Percentiles rank a stretch among this genome's conserved stretches.
Evolutionary conservation across 2,888 invertebrate species (phyloP).

Genomic region (Zhuqinia jingwanae): DNA sequence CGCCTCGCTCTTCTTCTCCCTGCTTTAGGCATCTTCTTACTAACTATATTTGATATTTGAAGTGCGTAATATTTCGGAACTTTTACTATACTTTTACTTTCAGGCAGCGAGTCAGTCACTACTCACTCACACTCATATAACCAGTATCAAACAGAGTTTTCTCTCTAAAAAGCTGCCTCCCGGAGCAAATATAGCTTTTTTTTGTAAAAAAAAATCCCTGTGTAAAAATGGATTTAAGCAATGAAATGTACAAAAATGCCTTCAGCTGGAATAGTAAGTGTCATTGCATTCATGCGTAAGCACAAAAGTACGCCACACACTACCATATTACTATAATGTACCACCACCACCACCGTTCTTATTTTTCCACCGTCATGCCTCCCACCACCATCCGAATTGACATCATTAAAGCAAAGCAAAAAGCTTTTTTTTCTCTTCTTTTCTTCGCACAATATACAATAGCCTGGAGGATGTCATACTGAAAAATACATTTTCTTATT

Average conservation of each 20-base stretch:
- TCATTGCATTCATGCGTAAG: conserved; percentile 12
- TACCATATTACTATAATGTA: conserved; percentile 2
- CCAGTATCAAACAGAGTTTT: neutral
- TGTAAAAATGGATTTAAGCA: conserved; percentile 63
- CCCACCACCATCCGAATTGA: conserved; percentile 51
- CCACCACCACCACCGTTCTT: conserved; percentile 34
- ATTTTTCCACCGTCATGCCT: conserved; percentile 50
- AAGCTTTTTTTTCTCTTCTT: too few relatives aligned
- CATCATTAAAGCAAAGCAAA: conserved; percentile 62
- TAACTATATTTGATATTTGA: too few relatives aligned
- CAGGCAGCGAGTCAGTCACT: too few relatives aligned
- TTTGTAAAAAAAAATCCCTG: conserved; percentile 24
- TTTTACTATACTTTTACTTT: too few relatives aligned
- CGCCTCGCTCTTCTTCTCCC: too few relatives aligned
- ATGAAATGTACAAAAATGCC: conserved; percentile 64
- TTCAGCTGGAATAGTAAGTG: conserved; percentile 37
- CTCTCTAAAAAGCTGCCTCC: neutral
- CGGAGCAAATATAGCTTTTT: neutral
- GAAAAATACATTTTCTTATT: neutral
- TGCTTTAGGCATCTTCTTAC: conserved; percentile 8
- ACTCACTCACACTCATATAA: too few relatives aligned
- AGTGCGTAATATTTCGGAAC: neutral
- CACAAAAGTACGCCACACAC: neutral
- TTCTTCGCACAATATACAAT: neutral
- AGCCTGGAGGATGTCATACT: conserved; percentile 27